Evolutionary conservation across 2,888 invertebrate species (phyloP), one percentile per base, ranked within the genome.

Genomic region (Ormyrus pomaceus): DNA sequence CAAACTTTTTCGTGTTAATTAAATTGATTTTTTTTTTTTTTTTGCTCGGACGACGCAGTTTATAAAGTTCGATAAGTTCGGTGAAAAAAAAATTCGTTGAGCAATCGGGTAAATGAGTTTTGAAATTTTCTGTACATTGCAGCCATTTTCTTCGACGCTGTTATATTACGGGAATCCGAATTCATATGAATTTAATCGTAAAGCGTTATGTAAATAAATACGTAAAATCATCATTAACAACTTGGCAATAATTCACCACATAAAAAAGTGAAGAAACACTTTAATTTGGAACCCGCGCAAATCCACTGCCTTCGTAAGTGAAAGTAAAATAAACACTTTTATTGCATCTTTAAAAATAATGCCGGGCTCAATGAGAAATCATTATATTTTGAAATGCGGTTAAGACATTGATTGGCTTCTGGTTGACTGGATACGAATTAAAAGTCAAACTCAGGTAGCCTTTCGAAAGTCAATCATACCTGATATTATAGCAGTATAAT

Each of bases 291-390:
- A 65, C 48, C n/a, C 50, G 53, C n/a, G 55, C 53, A 45, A 5
- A 11, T 19, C 19, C 9, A 68, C 45, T 62, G 56, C 45, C 46
- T 62, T n/a, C 9, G 7, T 59, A 34, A 50, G 65, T 71, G 71
- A 77, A 77, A 77, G 71, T 62, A 19, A 51, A 71, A 69, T 64
- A 65, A 77, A 77, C 45, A 71, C 58, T 65, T 64, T 55, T 51
- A 13, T 19, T 58, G 58, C 4, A 48, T 11, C 13, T 19, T n/a
- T n/a, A 34, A 48, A 59, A 59, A 61, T 61, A 66, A 51, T 7
- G 2, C 56, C 6, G 51, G 11, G 65, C 53, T 71, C 45, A 65
- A 53, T 71, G 59, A 66, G 64, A 65, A 71, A 66, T 53, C 51
- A 46, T 71, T 71, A 66, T 19, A 19, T 53, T 50, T 45, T 11